phyloP scores from a whole-genome alignment of 2,888 invertebrate species.

The Spilosoma lubricipeda region DNA sequence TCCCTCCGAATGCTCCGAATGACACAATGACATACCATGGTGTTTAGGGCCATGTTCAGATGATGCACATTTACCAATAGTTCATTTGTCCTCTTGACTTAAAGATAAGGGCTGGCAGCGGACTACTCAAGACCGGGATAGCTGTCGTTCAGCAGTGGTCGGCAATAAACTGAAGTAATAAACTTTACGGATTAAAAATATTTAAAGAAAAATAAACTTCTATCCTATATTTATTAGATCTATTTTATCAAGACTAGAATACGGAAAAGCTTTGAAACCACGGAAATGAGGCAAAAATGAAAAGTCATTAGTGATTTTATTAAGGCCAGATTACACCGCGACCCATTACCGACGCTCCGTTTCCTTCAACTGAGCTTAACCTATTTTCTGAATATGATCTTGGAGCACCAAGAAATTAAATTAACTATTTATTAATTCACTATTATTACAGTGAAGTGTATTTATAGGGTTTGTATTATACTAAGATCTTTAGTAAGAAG shows the following conservation, averaged over 20 bases:
- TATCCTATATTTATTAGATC: neutral
- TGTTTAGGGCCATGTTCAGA: too few species aligned
- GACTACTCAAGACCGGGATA: too few species aligned
- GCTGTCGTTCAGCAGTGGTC: too few species aligned
- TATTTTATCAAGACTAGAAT: slow-evolving; percentile 13
- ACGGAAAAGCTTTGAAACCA: slow-evolving; percentile 33
- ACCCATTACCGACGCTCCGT: slow-evolving; percentile 33
- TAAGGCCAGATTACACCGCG: slow-evolving; percentile 41
- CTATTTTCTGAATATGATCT: slow-evolving; percentile 47
- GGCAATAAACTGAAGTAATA: too few species aligned
- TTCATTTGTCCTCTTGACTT: too few species aligned
- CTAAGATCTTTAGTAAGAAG: neutral
- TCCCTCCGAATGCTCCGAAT: too few species aligned
- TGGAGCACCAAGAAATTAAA: slow-evolving; percentile 1
- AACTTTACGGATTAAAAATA: too few species aligned
- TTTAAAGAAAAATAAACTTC: neutral
- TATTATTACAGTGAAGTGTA: neutral
- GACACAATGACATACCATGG: too few species aligned
- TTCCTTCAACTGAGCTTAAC: slow-evolving; percentile 43
- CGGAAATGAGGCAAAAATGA: slow-evolving; percentile 48
- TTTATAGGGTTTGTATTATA: neutral
- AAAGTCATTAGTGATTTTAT: slow-evolving; percentile 51
- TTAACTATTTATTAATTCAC: neutral
- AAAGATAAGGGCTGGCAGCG: too few species aligned
- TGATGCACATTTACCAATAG: too few species aligned